phyloP scores from a whole-genome alignment of 2,113 vertebrate species.

The Alethe diademata region DNA sequence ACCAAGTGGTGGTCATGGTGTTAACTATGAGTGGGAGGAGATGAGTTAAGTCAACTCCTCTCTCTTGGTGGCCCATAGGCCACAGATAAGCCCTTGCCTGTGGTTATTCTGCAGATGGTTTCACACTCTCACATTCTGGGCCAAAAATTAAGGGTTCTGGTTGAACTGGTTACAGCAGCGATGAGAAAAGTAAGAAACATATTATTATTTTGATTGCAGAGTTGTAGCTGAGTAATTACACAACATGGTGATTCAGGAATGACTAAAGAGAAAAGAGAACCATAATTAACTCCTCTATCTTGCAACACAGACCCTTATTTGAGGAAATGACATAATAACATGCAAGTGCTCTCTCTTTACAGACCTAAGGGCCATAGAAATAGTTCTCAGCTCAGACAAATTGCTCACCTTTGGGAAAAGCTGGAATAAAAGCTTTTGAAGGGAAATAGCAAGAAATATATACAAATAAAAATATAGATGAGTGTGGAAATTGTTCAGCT shows the following conservation, averaged over 20 bases:
- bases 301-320: constrained; percentile 31
- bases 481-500: neutral
- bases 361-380: neutral
- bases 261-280: constrained; percentile 13
- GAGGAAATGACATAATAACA: constrained; percentile 44
- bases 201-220: constrained; percentile 39
- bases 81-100: neutral
- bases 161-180: neutral
- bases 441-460: neutral
- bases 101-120: neutral
- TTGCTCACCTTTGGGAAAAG: neutral
- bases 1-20: neutral
- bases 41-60: neutral
- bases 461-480: neutral
- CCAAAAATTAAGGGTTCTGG: neutral
- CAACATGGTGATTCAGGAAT: neutral
- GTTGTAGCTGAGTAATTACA: constrained; percentile 13
- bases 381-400: neutral
- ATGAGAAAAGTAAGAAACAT: constrained; percentile 28
- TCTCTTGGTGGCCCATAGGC: neutral
- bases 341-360: neutral
- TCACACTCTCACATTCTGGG: neutral
- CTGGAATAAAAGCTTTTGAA: neutral
- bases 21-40: neutral
- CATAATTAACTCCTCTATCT: constrained; percentile 17